phyloP scores from a whole-genome alignment of 2,113 vertebrate genomes.

The Erinaceus europaeus region DNA sequence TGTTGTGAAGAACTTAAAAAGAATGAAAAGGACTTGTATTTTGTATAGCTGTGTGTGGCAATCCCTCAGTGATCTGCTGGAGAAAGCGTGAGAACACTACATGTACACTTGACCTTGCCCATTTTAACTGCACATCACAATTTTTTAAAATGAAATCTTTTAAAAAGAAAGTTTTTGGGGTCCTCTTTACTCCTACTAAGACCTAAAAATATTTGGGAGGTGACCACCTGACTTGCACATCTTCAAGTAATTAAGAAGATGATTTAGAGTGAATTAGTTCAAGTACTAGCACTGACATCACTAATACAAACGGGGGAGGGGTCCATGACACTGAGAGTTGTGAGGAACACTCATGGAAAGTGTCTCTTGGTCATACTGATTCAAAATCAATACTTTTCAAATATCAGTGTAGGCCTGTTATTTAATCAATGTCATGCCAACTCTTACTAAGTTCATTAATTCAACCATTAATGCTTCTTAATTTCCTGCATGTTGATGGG shows the following conservation, averaged over 20 bases:
- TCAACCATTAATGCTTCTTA: not conserved
- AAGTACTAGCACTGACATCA: too few relatives aligned
- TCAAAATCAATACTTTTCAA: not conserved
- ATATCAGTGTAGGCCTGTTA: not conserved
- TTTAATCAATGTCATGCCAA: not conserved
- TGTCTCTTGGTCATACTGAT: not conserved
- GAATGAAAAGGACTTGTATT: too few relatives aligned
- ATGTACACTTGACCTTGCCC: not conserved
- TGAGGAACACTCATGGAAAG: too few relatives aligned
- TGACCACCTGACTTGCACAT: not conserved
- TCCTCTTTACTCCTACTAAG: not conserved
- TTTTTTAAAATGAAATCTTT: not conserved
- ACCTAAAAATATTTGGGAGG: not conserved
- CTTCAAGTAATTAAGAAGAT: not conserved
- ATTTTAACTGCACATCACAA: not conserved
- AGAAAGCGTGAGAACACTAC: conserved; percentile 5
- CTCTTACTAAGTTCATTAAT: too few relatives aligned
- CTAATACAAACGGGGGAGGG: too few relatives aligned
- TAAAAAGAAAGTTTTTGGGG: too few relatives aligned
- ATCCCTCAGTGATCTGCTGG: not conserved
- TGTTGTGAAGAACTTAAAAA: conserved; percentile 26
- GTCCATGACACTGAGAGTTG: too few relatives aligned
- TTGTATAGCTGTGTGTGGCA: not conserved
- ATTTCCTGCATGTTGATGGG: not conserved
- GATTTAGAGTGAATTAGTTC: not conserved